Base-by-base conservation (phyloP, 2,888 invertebrate genomes). In the Aelia acuminata region DNA sequence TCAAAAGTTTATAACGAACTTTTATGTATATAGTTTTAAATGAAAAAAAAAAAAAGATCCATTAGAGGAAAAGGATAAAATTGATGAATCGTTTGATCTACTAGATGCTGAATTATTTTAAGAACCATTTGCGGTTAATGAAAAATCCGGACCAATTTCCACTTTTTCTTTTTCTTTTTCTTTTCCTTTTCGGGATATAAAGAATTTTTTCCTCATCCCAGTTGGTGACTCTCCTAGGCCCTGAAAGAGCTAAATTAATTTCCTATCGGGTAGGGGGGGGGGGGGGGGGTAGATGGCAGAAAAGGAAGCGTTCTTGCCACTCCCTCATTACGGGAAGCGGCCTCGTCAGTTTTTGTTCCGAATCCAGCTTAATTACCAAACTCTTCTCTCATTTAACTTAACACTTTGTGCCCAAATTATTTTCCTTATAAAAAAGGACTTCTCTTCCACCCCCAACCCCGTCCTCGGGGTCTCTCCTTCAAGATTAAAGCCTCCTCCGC, bases 371-470 rank as follows among this genome's bases (percentile, higher is more conserved):
- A 87, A 87, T 87, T 87, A 87, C 87, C 87, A 87, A 87, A 84
- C 87, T 87, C 87, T 87, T 80, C 80, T 87, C 87, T 75, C 87
- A 87, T 87, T 87, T 87, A 87, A 87, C 87, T 87, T 87, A 87
- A 87, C 87, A 87, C 87, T 87, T 87, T 87, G 87, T 87, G 87
- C 87, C 70, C 87, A 87, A 87, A 87, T 87, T 87, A 87, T 87
- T 87, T 87, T 35, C 49, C 49, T 49, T 48, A 75, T 57, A 87
- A 87, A 87, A 87, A 87, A 57, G 85, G 53, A 49, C 53, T 26
- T 35, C 86, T 57, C 63, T 15, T 43, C 53, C 63, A 15, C 63
- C 63, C 53, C 47, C 10, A 47, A 26, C 43, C 1, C 20, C 47
- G 5, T 13, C n/a, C 8, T 75, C 86, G 26, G 22, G 1, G 49